Evolutionary conservation across 1,140 invertebrate species (phyloP).

Genomic region (Adelges cooleyi): DNA sequence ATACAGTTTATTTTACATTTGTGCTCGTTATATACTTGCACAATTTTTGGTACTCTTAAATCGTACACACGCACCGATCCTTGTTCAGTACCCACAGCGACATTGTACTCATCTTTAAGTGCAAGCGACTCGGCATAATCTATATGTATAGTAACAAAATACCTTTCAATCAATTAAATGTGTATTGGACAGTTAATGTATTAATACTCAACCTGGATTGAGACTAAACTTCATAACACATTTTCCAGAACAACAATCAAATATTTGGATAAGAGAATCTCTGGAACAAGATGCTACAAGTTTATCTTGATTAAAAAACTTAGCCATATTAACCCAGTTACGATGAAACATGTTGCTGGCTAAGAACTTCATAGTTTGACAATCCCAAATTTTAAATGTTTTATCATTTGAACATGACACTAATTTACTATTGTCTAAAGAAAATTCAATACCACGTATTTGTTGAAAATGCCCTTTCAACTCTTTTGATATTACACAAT

Average conservation of each 20-base stretch:
- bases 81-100: not conserved
- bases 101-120: not conserved
- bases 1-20: not conserved
- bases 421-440: not conserved
- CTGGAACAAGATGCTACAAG: constrained; percentile 6
- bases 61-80: constrained; percentile 5
- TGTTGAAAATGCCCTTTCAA: constrained; percentile 1
- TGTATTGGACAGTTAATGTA: not conserved
- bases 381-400: constrained; percentile 28
- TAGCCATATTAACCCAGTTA: constrained; percentile 13
- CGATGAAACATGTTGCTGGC: constrained; percentile 21
- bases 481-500: not conserved
- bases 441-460: not conserved
- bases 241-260: constrained; percentile 20
- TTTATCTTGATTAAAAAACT: constrained; percentile 6
- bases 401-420: constrained; percentile 26
- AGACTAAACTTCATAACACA: not conserved
- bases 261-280: constrained; percentile 11
- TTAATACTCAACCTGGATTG: not conserved
- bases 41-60: not conserved
- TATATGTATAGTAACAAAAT: not conserved
- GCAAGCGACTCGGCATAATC: constrained; percentile 14
- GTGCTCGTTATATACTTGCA: constrained; percentile 2
- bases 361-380: not conserved
- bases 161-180: not conserved